Base-by-base conservation (phyloP, 2,797 vertebrate genomes). In the Sebastes iracundus region DNA sequence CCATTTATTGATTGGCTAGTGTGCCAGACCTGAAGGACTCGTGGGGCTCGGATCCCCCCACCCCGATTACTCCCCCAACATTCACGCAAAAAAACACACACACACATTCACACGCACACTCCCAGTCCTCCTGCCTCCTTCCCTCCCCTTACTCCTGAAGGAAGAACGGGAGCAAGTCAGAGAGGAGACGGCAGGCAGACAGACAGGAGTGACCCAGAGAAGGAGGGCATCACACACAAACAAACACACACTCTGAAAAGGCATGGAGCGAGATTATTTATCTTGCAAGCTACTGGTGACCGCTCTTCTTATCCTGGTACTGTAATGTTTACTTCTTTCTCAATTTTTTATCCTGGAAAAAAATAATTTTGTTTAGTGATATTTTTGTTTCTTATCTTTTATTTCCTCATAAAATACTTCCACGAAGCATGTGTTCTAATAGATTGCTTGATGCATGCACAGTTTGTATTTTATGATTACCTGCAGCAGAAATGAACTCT, bases 221-320 rank as follows among this genome's bases (percentile, higher is more conserved):
- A 87, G 55, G 62, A 89, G 77, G 64, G 80, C 88, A 78, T 81
- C 84, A 71, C 77, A 27, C 22, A 75, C 52, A 72, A 8, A 28
- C n/a, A 63, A 5, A 79, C 27, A 8, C 79, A 85, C 78, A 38
- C 59, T 77, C 67, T 58, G 67, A 81, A 64, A 65, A 85, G 78
- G 85, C 88, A 99, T 99, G 98, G 96, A 97, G 89, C 82, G 86
- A 90, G 91, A 79, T 32, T 63, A 94, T 80, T 88, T 96, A 77
- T 91, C 95, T 90, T 86, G 92, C 66, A 86, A 91, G 85, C 93
- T 97, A 38, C 92, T 96, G 90, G 87, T 97, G 87, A 89, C 97
- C 90, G 94, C 94, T 79, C 94, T 96, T 58, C 92, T 97, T 25
- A 49, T 97, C 59, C 95, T 98, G 98, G 98, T 99, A 95, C 22